Evolutionary conservation across 2,888 invertebrate species (phyloP).

Genomic region (Epistrophella euchroma): DNA sequence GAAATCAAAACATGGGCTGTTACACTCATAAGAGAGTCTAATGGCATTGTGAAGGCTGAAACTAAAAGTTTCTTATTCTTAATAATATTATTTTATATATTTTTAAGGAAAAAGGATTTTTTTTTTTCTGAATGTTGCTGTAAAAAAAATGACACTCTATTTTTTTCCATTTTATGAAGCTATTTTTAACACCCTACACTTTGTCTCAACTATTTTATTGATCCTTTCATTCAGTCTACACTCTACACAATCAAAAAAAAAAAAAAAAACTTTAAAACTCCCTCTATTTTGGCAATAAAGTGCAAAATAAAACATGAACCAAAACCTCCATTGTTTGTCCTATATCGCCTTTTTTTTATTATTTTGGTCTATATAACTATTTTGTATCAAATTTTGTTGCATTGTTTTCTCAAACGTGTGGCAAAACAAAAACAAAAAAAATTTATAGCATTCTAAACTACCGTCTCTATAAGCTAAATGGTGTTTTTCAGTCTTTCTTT

Average conservation of each 20-base stretch:
- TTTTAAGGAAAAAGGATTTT: too few species aligned
- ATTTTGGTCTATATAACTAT: not conserved
- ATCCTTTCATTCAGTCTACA: not conserved
- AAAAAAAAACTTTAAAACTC: not conserved
- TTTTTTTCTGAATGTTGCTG: not conserved
- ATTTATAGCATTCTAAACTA: constrained; percentile 19
- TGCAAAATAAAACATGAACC: constrained; percentile 2
- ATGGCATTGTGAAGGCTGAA: too few species aligned
- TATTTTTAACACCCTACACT: not conserved
- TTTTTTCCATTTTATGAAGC: not conserved
- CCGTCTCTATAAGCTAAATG: not conserved
- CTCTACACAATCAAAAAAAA: not conserved
- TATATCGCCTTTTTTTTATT: not conserved
- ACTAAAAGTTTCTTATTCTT: too few species aligned
- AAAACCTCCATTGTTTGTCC: not conserved
- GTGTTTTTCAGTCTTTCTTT: not conserved
- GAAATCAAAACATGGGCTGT: too few species aligned
- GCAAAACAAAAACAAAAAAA: not conserved
- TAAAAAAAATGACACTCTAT: not conserved
- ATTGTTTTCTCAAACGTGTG: not conserved
- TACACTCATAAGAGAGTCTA: too few species aligned
- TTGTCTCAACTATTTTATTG: not conserved
- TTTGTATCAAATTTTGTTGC: not conserved
- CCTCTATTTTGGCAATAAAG: not conserved
- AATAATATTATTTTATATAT: too few species aligned